Conservation (phyloP, 35 echinoderm and acorn worm species). For the Heliocidaris erythrogramma region DNA sequence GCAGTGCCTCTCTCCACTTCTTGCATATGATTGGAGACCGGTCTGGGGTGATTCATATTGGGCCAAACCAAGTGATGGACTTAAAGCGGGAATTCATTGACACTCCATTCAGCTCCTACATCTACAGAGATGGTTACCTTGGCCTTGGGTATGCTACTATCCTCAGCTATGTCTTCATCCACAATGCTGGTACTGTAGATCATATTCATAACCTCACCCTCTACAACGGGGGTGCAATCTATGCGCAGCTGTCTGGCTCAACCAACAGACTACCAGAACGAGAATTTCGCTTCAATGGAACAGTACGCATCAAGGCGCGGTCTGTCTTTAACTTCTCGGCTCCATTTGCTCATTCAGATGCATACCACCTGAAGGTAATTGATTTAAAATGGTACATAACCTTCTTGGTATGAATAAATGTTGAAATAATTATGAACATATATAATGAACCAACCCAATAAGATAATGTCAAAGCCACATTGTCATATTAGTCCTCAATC, state of each 20-base stretch:
- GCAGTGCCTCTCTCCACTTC: slow-evolving; percentile 66
- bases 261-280: slow-evolving; percentile 61
- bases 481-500: too few species aligned
- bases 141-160: slow-evolving; percentile 68
- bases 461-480: too few species aligned
- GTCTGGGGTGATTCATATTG: slow-evolving; percentile 76
- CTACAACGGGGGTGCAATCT: slow-evolving; percentile 71
- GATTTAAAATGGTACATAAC: too few species aligned
- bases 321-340: slow-evolving; percentile 61
- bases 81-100: slow-evolving; percentile 62
- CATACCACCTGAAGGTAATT: slow-evolving; percentile 58
- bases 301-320: slow-evolving; percentile 73
- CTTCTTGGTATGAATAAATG: too few species aligned
- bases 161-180: slow-evolving; percentile 77
- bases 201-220: slow-evolving; percentile 81
- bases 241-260: slow-evolving; percentile 51
- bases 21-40: slow-evolving; percentile 90
- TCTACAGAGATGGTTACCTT: slow-evolving; percentile 75
- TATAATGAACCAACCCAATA: too few species aligned
- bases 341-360: slow-evolving; percentile 72
- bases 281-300: slow-evolving; percentile 65
- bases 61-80: slow-evolving; percentile 94
- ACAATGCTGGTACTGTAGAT: slow-evolving; percentile 78
- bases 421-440: too few species aligned
- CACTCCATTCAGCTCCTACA: slow-evolving; percentile 77